These are phyloP conservation scores for Typhlichthys eigenmanni DNA, from an alignment of 2,797 vertebrate genomes.

Conservation along the genomic window DNA sequence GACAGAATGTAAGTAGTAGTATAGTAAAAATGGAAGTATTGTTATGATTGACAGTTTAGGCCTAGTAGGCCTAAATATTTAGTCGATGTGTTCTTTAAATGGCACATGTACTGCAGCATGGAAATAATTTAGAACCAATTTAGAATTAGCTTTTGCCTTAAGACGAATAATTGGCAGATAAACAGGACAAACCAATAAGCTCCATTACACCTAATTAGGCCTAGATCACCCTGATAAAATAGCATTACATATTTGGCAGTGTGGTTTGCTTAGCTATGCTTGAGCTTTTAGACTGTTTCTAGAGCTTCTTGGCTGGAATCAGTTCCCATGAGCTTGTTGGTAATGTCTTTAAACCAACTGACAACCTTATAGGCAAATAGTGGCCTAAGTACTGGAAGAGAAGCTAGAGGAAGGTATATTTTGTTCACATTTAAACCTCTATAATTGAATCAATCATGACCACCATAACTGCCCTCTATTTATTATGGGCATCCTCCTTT, in stretches of 20 bases:
- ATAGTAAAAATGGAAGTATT: not conserved
- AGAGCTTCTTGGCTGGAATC: not conserved
- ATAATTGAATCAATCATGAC: not conserved
- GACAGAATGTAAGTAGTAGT: not conserved
- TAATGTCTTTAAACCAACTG: constrained; percentile 6
- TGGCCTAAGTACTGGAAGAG: not conserved
- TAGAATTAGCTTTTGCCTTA: constrained; percentile 54
- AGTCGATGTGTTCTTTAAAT: not conserved
- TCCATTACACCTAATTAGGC: constrained; percentile 67
- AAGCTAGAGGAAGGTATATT: not conserved
- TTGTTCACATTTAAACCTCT: too few species aligned
- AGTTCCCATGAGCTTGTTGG: constrained; percentile 1
- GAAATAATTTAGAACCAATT: constrained; percentile 13
- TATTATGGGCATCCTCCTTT: too few species aligned
- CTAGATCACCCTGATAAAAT: constrained; percentile 59
- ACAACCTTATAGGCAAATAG: not conserved
- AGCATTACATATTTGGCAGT: constrained; percentile 59
- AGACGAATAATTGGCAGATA: constrained; percentile 60
- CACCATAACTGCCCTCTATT: not conserved
- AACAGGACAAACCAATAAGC: constrained; percentile 60
- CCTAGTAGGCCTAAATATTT: not conserved
- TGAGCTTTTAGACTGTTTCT: constrained; percentile 32
- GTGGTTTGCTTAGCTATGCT: constrained; percentile 51
- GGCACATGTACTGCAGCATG: constrained; percentile 24
- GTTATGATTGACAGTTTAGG: not conserved